Base-by-base conservation (phyloP, 2,797 vertebrate species). In the Bucorvus abyssinicus region DNA sequence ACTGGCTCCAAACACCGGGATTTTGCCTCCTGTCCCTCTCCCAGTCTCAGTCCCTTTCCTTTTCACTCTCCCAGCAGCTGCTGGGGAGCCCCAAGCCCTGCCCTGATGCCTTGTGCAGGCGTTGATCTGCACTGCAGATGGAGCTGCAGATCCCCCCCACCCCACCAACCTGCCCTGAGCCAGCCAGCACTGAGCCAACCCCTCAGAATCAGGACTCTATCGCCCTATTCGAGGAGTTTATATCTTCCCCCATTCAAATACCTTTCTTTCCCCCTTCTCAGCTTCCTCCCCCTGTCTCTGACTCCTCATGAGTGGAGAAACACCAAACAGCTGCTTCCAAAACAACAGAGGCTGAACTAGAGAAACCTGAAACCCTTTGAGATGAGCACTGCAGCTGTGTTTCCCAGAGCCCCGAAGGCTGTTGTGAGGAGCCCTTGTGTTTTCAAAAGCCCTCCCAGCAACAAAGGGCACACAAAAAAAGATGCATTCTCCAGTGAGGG, bases 401-500 rank as follows among this genome's bases (percentile, higher is more conserved):
- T 87, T 76, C 67, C 30, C 74, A 74, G 70, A 87, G 52, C 47
- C 29, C 52, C 70, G 61, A 78, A 50, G 38, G 38, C 38, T 2
- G 1, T 50, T 93, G 52, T 12, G n/a, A 89, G 32, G 16, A 75
- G 57, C 65, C 4, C 6, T 9, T 78, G 52, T 34, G 15, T 53
- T 75, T 78, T 90, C 59, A 89, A 67, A 91, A 92, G 45, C 49
- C 61, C 9, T 14, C 67, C 6, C 57, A 55, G 26, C 53, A 50
- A 32, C 47, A 74, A 69, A 82, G 34, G 77, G 44, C 67, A 50
- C 59, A 38, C 34, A 45, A 63, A 55, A 75, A n/a, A 40, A 94
- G 18, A 47, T n/a, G 38, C 14, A 26, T 7, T 52, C 32, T 68
- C 32, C 38, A 68, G 57, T 0, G 0, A 64, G 40, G 20, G 34